Conservation (phyloP, 2,113 vertebrate species). For the Pelodiscus sinensis region DNA sequence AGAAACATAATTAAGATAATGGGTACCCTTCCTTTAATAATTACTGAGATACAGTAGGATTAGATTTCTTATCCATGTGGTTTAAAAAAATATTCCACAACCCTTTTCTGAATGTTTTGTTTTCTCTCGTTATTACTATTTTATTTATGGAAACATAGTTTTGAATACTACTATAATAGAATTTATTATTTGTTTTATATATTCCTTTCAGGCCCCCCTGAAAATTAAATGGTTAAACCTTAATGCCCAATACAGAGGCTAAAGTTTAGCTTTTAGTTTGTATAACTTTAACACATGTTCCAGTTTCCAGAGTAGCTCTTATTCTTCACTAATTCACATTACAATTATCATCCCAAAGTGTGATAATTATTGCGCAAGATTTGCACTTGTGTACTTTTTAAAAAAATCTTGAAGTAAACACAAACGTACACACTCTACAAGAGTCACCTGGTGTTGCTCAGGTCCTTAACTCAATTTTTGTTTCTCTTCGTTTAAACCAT, state of each 20-base stretch:
- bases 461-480: too few relatives aligned
- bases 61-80: conserved; percentile 73
- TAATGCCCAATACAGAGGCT: conserved; percentile 49
- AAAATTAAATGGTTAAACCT: conserved; percentile 54
- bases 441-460: too few relatives aligned
- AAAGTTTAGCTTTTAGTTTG: conserved; percentile 5
- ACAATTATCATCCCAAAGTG: background rate
- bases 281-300: background rate
- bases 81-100: conserved; percentile 70
- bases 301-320: background rate
- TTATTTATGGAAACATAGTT: conserved; percentile 20
- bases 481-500: too few relatives aligned
- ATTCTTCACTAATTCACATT: background rate
- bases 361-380: background rate
- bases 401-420: background rate
- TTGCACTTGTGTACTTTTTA: background rate
- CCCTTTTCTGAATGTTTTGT: conserved; percentile 71
- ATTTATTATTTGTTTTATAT: conserved; percentile 37
- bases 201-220: background rate
- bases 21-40: conserved; percentile 79
- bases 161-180: conserved; percentile 19
- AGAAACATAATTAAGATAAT: conserved; percentile 87
- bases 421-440: too few relatives aligned
- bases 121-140: conserved; percentile 52
- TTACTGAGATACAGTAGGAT: conserved; percentile 72